Evolutionary conservation across 2,888 invertebrate genomes (phyloP).

Genomic region (Alviniconcha strummeri): DNA sequence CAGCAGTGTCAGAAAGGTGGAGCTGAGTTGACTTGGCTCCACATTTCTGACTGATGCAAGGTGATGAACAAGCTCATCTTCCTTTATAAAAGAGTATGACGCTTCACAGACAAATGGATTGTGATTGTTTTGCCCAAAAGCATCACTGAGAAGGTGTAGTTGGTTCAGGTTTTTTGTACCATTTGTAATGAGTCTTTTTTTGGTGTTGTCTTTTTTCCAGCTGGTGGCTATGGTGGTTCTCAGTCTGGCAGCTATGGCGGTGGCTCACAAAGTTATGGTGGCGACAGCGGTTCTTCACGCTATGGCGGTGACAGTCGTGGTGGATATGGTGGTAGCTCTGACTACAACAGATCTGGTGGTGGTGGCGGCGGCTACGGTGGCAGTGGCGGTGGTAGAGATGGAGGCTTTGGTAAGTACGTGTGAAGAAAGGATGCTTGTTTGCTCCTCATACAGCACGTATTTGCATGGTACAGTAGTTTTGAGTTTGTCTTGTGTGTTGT

Average conservation of each 20-base stretch:
- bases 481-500: neutral
- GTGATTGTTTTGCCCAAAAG: no score
- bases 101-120: no score
- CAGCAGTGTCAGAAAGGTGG: no score
- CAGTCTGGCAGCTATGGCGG: slow-evolving; percentile 19
- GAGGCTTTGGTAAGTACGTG: slow-evolving; percentile 35
- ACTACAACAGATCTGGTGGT: slow-evolving; percentile 33
- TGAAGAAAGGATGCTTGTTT: no score
- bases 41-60: no score
- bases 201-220: neutral
- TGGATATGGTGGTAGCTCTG: slow-evolving; percentile 30
- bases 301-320: slow-evolving; percentile 26
- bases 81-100: no score
- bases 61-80: no score
- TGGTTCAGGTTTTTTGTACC: no score
- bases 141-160: no score
- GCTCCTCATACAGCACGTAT: no score
- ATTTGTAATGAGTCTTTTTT: no score
- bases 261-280: slow-evolving; percentile 24
- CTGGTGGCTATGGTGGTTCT: slow-evolving; percentile 26
- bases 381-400: slow-evolving; percentile 26
- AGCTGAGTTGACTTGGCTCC: no score
- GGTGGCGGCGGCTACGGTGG: slow-evolving; percentile 36
- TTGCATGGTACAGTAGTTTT: neutral
- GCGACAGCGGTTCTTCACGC: slow-evolving; percentile 22